These are phyloP conservation scores for Arctia plantaginis DNA, from an alignment of 2,888 invertebrate species.

Conservation along the genomic window DNA sequence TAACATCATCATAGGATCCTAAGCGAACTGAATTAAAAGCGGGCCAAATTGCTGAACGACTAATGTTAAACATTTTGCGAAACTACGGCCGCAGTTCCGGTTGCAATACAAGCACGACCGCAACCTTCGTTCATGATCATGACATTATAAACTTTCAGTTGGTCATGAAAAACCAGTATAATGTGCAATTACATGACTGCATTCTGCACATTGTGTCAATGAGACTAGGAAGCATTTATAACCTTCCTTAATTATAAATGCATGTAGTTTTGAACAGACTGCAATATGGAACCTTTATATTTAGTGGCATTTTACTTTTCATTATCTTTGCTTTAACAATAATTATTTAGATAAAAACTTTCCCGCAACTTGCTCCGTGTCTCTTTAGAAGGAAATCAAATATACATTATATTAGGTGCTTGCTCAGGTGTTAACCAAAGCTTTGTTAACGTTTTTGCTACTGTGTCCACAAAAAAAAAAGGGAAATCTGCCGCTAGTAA, in stretches of 20 bases:
- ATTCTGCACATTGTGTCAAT: constrained; percentile 23
- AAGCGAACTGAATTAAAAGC: too few relatives aligned
- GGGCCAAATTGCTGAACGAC: background rate
- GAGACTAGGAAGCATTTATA: constrained; percentile 21
- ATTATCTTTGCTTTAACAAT: background rate
- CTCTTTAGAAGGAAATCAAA: background rate
- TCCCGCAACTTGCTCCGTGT: background rate
- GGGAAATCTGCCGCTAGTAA: too few relatives aligned
- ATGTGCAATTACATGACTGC: constrained; percentile 28
- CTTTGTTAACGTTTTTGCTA: background rate
- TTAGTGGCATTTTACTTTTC: background rate
- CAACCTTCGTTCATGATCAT: constrained; percentile 18
- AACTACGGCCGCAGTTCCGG: background rate
- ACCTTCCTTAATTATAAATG: constrained; percentile 10
- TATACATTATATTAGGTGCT: background rate
- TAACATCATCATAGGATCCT: too few relatives aligned
- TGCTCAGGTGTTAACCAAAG: too few relatives aligned
- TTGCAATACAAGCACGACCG: background rate
- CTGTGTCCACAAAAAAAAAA: too few relatives aligned
- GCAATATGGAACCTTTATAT: background rate
- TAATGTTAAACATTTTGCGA: background rate
- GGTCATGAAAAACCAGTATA: constrained; percentile 22
- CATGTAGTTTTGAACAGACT: background rate
- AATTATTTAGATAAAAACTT: background rate
- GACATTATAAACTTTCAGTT: constrained; percentile 18